phyloP scores from a whole-genome alignment of 2,797 vertebrate species.

The Hydrocynus forskahlii region DNA sequence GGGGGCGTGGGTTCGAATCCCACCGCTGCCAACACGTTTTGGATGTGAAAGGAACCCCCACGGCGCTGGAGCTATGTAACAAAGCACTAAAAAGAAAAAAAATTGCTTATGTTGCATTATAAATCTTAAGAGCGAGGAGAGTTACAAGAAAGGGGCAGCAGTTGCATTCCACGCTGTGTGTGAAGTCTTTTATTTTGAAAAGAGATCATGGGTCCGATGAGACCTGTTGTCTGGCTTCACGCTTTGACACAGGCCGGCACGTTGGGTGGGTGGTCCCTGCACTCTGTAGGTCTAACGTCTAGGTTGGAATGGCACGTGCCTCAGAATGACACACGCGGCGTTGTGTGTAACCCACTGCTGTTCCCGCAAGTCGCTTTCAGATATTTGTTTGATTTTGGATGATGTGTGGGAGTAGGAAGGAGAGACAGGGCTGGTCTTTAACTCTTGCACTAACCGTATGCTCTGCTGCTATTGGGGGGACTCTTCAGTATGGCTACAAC shows the following conservation, averaged over 20 bases:
- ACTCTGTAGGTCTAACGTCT: neutral
- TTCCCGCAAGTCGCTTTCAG: neutral
- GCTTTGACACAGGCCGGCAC: no score
- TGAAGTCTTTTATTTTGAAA: conserved; percentile 45
- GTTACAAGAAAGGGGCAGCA: neutral
- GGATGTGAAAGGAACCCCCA: no score
- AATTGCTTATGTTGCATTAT: no score
- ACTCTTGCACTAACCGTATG: conserved; percentile 82
- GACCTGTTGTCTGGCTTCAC: no score
- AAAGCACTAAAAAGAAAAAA: no score
- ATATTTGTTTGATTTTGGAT: neutral
- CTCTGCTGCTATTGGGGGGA: conserved; percentile 90
- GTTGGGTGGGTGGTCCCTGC: neutral
- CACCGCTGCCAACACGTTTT: neutral
- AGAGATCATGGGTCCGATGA: no score
- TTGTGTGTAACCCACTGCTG: neutral
- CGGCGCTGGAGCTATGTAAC: no score
- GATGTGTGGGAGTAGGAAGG: conserved; percentile 12
- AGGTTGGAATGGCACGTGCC: neutral
- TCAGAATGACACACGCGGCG: neutral
- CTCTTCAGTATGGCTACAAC: conserved; percentile 94
- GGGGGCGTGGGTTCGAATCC: conserved; percentile 61
- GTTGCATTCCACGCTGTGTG: no score
- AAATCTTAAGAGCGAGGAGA: no score
- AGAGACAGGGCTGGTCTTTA: conserved; percentile 39